A percentile compares a stretch with the other conserved stretches of the same genome.
These are phyloP conservation scores for Liparis tanakae DNA, from an alignment of 2,797 vertebrate genomes.

Conservation along the genomic window DNA sequence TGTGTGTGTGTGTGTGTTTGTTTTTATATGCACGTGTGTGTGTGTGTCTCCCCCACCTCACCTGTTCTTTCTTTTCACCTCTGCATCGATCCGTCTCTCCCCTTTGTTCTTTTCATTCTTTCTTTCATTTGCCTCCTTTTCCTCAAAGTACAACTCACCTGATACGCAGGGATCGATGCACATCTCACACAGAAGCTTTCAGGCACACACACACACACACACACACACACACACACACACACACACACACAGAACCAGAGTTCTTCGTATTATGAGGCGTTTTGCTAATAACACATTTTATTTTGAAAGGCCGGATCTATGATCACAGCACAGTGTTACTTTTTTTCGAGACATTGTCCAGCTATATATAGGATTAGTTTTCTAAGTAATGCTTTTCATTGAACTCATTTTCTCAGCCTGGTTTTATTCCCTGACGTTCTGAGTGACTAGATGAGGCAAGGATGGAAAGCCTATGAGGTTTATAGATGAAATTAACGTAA, in stretches of 20 bases:
- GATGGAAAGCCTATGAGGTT: slow-evolving; percentile 48
- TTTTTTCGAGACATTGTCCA: slow-evolving; percentile 51
- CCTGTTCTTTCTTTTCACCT: slow-evolving; percentile 41
- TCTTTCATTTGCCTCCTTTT: slow-evolving; percentile 61
- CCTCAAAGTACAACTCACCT: slow-evolving; percentile 65
- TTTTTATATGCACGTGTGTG: slow-evolving; percentile 20
- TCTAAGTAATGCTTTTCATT: slow-evolving; percentile 63
- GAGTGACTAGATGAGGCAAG: slow-evolving; percentile 47
- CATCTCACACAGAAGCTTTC: slow-evolving; percentile 28
- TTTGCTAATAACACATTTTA: slow-evolving; percentile 54
- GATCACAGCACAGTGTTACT: slow-evolving; percentile 52
- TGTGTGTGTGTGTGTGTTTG: slow-evolving; percentile 11
- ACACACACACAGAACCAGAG: not conserved
- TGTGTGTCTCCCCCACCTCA: slow-evolving; percentile 25
- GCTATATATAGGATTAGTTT: slow-evolving; percentile 61
- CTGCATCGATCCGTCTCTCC: slow-evolving; percentile 51
- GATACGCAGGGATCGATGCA: slow-evolving; percentile 54
- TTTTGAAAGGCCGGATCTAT: slow-evolving; percentile 62
- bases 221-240: slow-evolving; percentile 11
- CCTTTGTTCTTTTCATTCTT: slow-evolving; percentile 55
- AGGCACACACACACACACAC: not conserved
- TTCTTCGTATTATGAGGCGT: slow-evolving; percentile 53
- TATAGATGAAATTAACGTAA: slow-evolving; percentile 60
- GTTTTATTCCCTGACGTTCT: slow-evolving; percentile 55
- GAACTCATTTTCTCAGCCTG: slow-evolving; percentile 44